Percentiles rank a stretch among this genome's conserved stretches.
phyloP scores from a whole-genome alignment of 2,888 invertebrate genomes.

The Lysandra bellargus region DNA sequence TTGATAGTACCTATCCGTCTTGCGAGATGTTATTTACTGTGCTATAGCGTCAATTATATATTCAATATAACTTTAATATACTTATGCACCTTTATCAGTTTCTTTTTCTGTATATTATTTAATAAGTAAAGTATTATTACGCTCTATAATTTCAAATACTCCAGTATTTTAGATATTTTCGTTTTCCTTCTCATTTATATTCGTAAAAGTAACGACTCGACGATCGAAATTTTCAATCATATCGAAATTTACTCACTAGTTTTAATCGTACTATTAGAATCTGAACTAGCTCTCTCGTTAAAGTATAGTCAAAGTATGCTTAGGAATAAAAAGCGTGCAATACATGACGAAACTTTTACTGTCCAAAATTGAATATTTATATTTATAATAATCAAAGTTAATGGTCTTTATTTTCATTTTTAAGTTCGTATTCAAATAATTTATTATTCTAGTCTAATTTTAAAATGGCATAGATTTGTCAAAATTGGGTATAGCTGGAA shows the following conservation, averaged over 20 bases:
- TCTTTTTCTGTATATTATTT: background rate
- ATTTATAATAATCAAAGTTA: too few relatives aligned
- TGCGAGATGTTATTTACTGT: conserved; percentile 50
- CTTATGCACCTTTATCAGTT: background rate
- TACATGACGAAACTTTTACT: background rate
- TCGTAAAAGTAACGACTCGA: background rate
- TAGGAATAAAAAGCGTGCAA: background rate
- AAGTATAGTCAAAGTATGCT: conserved; percentile 15
- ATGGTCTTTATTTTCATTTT: too few relatives aligned
- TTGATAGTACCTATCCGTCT: conserved; percentile 55
- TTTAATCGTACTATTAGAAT: conserved; percentile 26
- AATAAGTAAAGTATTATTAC: background rate
- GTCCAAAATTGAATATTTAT: background rate
- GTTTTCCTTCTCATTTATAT: background rate
- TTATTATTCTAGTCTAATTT: too few relatives aligned
- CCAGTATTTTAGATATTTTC: background rate
- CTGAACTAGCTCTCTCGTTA: conserved; percentile 11
- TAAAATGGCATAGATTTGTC: background rate
- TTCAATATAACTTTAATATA: conserved; percentile 40
- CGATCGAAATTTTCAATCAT: conserved; percentile 20
- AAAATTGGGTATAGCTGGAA: background rate
- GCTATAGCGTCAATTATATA: conserved; percentile 70
- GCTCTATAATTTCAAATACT: background rate
- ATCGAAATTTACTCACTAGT: conserved; percentile 24
- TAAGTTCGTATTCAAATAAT: too few relatives aligned